Percentiles rank a stretch among this genome's conserved stretches.
phyloP scores from a whole-genome alignment of 2,888 invertebrate species.

The Cerceris rybyensis region DNA sequence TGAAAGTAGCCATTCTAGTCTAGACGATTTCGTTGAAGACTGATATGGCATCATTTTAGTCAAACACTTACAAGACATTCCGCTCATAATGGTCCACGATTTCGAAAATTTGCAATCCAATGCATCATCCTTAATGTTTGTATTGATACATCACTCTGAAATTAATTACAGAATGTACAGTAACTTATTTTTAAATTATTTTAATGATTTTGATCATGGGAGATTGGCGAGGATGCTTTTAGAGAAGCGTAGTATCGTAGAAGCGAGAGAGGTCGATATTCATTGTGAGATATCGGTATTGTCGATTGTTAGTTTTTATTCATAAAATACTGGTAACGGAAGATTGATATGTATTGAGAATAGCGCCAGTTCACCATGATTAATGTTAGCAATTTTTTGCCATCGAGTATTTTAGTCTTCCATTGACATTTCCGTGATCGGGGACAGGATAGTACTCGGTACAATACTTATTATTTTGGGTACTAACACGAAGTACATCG shows the following conservation, averaged over 20 bases:
- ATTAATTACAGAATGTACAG: slow-evolving; percentile 1
- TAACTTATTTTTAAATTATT: background rate
- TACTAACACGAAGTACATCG: too few relatives aligned
- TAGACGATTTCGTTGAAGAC: background rate
- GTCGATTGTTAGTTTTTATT: too few relatives aligned
- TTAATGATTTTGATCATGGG: background rate
- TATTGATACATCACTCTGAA: background rate
- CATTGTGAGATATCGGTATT: too few relatives aligned
- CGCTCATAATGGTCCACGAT: background rate
- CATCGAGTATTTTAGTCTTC: too few relatives aligned
- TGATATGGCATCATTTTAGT: background rate
- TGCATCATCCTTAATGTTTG: background rate
- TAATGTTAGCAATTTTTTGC: too few relatives aligned
- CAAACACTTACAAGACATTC: background rate
- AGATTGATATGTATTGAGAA: too few relatives aligned
- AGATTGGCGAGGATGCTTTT: background rate
- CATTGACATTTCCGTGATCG: too few relatives aligned
- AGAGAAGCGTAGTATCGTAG: background rate
- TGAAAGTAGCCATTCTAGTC: background rate
- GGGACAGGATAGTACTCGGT: too few relatives aligned
- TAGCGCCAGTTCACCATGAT: too few relatives aligned
- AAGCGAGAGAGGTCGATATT: background rate
- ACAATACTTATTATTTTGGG: too few relatives aligned
- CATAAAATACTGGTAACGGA: too few relatives aligned
- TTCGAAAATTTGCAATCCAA: background rate